Conservation (phyloP, 2,113 vertebrate genomes). For the Zapornia atra region DNA sequence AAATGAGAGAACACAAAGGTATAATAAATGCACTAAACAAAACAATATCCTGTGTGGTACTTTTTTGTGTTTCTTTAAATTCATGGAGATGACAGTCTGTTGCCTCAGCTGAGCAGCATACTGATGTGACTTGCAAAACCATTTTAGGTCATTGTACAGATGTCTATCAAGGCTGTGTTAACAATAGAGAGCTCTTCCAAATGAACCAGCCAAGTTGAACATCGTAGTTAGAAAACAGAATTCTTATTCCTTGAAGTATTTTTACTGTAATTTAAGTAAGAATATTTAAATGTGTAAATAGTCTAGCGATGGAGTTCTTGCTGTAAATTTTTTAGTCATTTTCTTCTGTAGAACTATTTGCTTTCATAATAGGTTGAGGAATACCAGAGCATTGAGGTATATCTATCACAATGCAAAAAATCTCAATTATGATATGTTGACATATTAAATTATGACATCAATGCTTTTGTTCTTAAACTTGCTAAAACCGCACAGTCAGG, state of each 20-base stretch:
- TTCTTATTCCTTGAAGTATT: neutral
- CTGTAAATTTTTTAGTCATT: neutral
- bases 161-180: fast-evolving
- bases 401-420: neutral
- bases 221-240: neutral
- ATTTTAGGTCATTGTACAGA: neutral
- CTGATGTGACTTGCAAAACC: neutral
- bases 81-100: neutral
- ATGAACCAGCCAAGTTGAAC: neutral
- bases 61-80: neutral
- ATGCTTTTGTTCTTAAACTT: neutral
- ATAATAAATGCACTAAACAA: neutral
- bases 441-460: neutral
- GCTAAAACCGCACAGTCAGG: neutral
- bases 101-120: neutral
- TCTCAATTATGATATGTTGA: neutral
- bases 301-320: neutral
- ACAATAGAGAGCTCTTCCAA: neutral
- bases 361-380: neutral
- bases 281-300: neutral
- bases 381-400: neutral
- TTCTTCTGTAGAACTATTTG: neutral
- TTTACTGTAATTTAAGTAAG: neutral
- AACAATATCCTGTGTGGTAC: neutral
- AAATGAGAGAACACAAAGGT: neutral